Conservation (phyloP, 2,113 vertebrate species). For the Spea bombifrons region DNA sequence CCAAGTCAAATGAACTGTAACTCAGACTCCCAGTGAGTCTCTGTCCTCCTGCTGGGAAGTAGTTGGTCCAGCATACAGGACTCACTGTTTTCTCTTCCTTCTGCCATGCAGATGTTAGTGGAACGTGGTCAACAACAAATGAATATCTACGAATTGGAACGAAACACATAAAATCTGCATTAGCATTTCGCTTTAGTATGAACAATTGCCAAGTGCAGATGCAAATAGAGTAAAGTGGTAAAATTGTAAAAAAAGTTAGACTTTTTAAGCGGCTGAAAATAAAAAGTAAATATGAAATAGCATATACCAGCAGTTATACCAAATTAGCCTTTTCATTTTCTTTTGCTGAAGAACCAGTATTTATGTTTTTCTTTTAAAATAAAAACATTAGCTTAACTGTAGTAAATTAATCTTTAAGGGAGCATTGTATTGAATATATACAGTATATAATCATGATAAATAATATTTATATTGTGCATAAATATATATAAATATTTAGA, state of each 20-base stretch:
- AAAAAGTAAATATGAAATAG: background rate
- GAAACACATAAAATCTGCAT: constrained; percentile 22
- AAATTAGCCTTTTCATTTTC: background rate
- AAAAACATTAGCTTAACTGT: too few relatives aligned
- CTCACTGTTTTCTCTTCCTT: constrained; percentile 28
- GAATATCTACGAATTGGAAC: constrained; percentile 33
- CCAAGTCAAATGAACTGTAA: constrained; percentile 39
- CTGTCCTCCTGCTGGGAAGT: constrained; percentile 33
- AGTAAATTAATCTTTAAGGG: too few relatives aligned
- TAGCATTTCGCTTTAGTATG: constrained; percentile 12
- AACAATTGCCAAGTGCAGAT: constrained; percentile 24
- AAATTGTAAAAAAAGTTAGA: constrained; percentile 1
- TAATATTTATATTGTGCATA: too few relatives aligned
- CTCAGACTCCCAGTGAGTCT: constrained; percentile 20
- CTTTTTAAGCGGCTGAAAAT: background rate
- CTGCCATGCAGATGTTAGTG: constrained; percentile 34
- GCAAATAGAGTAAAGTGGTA: background rate
- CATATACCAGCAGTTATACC: background rate
- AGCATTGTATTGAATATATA: too few relatives aligned
- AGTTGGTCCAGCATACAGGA: background rate
- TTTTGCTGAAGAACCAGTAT: too few relatives aligned
- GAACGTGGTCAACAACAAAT: constrained; percentile 29
- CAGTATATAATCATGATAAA: too few relatives aligned
- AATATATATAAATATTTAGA: too few relatives aligned
- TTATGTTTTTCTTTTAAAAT: too few relatives aligned